Conservation (phyloP, 2,797 vertebrate genomes). For the Macroramphosus scolopax region DNA sequence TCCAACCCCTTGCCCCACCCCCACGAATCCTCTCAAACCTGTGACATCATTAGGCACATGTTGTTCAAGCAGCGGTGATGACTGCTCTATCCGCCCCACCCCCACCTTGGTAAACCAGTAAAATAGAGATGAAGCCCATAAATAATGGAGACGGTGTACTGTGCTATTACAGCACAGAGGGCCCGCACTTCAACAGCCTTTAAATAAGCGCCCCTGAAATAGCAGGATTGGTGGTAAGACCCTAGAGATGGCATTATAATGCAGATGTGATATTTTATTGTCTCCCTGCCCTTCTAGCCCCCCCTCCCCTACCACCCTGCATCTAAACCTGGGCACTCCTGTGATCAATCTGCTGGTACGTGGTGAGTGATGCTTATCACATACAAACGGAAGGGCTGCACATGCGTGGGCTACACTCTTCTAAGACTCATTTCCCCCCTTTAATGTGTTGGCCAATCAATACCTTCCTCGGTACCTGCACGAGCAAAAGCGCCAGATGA, state of each 20-base stretch:
- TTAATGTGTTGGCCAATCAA: constrained; percentile 44
- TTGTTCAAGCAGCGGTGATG: constrained; percentile 58
- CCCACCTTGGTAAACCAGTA: constrained; percentile 72
- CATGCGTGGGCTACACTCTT: constrained; percentile 24
- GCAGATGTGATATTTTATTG: constrained; percentile 76
- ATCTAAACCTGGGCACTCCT: constrained; percentile 23
- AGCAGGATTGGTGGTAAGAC: constrained; percentile 55
- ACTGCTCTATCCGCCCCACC: constrained; percentile 47
- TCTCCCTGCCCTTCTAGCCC: constrained; percentile 17
- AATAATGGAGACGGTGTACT: constrained; percentile 82
- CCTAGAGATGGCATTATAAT: constrained; percentile 71
- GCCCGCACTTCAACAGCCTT: constrained; percentile 75
- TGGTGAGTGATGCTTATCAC: constrained; percentile 57
- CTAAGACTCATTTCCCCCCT: constrained; percentile 34
- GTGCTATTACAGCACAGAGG: constrained; percentile 77
- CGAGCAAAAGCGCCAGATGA: constrained; percentile 22
- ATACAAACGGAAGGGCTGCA: constrained; percentile 32
- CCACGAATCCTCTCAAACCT: constrained; percentile 45
- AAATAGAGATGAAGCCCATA: constrained; percentile 78
- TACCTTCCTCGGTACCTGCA: constrained; percentile 35
- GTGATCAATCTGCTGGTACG: constrained; percentile 57
- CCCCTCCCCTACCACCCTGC: constrained; percentile 1
- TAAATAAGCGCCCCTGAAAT: constrained; percentile 81
- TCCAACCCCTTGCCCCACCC: constrained; percentile 29
- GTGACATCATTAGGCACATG: constrained; percentile 73